Evolutionary conservation across 2,888 invertebrate species (phyloP).

Genomic region (Alitta virens): DNA sequence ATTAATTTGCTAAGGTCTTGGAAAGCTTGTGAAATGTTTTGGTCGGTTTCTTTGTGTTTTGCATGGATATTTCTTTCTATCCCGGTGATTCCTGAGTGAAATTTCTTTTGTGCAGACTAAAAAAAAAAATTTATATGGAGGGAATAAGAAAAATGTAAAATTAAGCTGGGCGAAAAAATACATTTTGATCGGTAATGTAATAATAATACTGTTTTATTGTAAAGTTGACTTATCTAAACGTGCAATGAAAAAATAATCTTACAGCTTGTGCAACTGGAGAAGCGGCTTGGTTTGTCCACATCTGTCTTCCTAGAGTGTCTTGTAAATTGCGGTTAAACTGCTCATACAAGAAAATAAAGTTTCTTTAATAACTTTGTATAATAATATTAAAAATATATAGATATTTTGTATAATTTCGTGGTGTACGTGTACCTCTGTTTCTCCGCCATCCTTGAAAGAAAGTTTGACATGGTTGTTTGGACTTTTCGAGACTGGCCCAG

Average conservation of each 20-base stretch:
- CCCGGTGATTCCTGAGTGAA: slow-evolving; percentile 81
- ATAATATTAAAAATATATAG: too few relatives aligned
- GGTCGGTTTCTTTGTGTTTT: slow-evolving; percentile 85
- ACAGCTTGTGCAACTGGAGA: slow-evolving; percentile 24
- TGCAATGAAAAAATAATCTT: not conserved
- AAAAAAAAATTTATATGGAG: not conserved
- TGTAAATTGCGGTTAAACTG: slow-evolving; percentile 43
- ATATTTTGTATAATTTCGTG: too few relatives aligned
- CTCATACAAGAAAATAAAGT: too few relatives aligned
- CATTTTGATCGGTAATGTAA: too few relatives aligned
- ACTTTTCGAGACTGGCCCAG: slow-evolving; percentile 75
- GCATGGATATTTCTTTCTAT: slow-evolving; percentile 91
- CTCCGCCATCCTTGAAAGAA: slow-evolving; percentile 80
- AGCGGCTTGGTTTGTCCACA: slow-evolving; percentile 38
- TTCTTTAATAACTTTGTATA: too few relatives aligned
- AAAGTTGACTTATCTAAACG: too few relatives aligned
- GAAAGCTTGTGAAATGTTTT: slow-evolving; percentile 89
- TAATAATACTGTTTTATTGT: too few relatives aligned
- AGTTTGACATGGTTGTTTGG: slow-evolving; percentile 74
- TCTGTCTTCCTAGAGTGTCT: slow-evolving; percentile 37
- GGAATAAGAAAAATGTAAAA: too few relatives aligned
- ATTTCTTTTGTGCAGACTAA: slow-evolving; percentile 61
- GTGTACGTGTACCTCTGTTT: slow-evolving; percentile 49
- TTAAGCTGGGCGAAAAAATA: too few relatives aligned
- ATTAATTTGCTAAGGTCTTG: slow-evolving; percentile 92